Percentiles rank a stretch among this genome's conserved stretches.
phyloP scores from a whole-genome alignment of 2,888 invertebrate genomes.

The Scaptomyza cyrtandrae region DNA sequence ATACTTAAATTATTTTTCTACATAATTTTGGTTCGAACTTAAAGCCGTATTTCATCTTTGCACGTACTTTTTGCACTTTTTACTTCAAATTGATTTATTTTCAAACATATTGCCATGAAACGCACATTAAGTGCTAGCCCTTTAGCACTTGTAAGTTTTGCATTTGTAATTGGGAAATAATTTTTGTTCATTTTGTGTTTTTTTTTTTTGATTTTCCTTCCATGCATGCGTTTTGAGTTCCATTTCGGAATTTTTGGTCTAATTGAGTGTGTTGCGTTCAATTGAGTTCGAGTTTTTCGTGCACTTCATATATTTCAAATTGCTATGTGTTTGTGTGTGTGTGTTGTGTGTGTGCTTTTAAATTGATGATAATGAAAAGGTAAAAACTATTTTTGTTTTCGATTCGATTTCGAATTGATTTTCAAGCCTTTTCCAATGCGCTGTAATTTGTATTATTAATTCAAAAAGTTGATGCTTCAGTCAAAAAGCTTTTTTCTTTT shows the following conservation, averaged over 20 bases:
- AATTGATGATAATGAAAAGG: not conserved
- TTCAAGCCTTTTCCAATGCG: no score
- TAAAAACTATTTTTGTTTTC: not conserved
- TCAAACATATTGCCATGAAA: no score
- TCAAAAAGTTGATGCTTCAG: not conserved
- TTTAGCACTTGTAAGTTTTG: no score
- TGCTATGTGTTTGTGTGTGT: not conserved
- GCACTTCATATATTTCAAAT: not conserved
- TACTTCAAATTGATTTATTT: not conserved
- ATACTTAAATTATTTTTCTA: not conserved
- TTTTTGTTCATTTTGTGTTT: not conserved
- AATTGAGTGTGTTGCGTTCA: conserved; percentile 10
- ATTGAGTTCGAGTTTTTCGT: not conserved
- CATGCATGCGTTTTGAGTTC: no score
- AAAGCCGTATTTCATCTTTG: not conserved
- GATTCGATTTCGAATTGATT: conserved; percentile 6
- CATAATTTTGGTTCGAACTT: not conserved
- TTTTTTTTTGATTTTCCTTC: not conserved
- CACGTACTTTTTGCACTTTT: not conserved
- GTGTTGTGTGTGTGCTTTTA: not conserved
- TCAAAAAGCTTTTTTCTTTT: no score
- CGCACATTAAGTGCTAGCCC: no score
- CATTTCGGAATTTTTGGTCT: conserved; percentile 2
- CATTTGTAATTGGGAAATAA: not conserved
- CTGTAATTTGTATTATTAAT: not conserved